Evolutionary conservation across 30 jellyfish, hydroid and myxozoan species (phyloP), one percentile per base, ranked within the genome.

Genomic region (Chrysaora quinquecirrha): DNA sequence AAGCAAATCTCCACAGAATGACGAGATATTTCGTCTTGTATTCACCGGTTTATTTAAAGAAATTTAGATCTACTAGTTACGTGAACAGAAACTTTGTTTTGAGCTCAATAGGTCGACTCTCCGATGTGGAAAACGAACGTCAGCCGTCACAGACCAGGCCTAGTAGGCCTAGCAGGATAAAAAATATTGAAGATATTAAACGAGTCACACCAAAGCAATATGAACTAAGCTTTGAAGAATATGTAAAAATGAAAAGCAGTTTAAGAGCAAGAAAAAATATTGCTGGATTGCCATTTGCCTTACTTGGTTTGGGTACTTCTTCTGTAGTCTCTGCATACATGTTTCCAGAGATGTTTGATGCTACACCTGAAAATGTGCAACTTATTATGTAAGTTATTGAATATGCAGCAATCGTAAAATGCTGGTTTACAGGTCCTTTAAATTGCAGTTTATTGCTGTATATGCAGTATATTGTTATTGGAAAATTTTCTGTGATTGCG

Each of bases 281-380:
- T 14, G 90, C 98, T 61, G 98, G 97, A 33, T 64, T 93, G 74
- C 98, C 98, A 10, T 93, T 93, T 82, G 98, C 96, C 1, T 60
- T 82, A 66, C 54, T 79, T 32, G 98, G 97, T 10, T 29, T 93
- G 58, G 91, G 97, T 1, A 82, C 95, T 30, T 78, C 97, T 0
- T 93, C 98, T 18, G 89, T 93, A 31, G 84, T 85, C n/a, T 78
- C 94, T 29, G 98, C 98, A 43, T 93, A 93, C 84, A 79, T 93
- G 98, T 87, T 77, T 67, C 98, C 98, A 64, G 98, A 93, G 47
- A 93, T 93, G 98, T 93, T 93, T 86, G 98, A 93, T 93, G 98
- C 98, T 34, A 93, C 98, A 0, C 98, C 98, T 9, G 98, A 93
- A 23, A 93, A 82, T 82, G 98, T 93, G 29, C 98, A 93, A 67